Evolutionary conservation across 1,140 invertebrate genomes (phyloP).

Genomic region (Belonocnema kinseyi): DNA sequence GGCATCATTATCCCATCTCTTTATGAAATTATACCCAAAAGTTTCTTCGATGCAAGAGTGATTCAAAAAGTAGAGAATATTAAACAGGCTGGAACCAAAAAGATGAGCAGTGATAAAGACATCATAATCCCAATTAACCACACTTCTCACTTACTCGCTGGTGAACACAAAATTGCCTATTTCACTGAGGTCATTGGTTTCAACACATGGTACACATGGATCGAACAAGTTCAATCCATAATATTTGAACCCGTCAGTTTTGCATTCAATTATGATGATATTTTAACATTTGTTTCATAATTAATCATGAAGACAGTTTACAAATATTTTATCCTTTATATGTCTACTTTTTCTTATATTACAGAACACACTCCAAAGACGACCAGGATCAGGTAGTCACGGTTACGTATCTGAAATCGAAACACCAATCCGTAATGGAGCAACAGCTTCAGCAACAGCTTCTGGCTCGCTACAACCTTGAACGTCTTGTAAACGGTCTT

Average conservation of each 20-base stretch:
- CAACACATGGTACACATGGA: constrained; percentile 82
- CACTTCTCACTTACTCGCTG: constrained; percentile 74
- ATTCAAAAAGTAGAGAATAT: constrained; percentile 72
- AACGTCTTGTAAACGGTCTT: constrained; percentile 70
- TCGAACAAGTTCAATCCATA: constrained; percentile 78
- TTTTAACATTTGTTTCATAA: constrained; percentile 70
- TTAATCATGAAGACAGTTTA: no score
- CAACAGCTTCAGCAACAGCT: constrained; percentile 74
- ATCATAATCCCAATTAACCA: constrained; percentile 75
- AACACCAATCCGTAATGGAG: constrained; percentile 55
- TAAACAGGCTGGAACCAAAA: constrained; percentile 53
- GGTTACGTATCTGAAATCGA: constrained; percentile 55
- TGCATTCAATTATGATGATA: constrained; percentile 76
- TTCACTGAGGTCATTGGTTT: constrained; percentile 85
- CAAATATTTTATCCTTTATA: no score
- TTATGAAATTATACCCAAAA: constrained; percentile 75
- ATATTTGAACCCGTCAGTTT: constrained; percentile 51
- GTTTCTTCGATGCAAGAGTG: constrained; percentile 72
- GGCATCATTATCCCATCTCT: constrained; percentile 72
- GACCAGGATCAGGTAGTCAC: constrained; percentile 76
- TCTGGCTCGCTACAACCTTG: constrained; percentile 71
- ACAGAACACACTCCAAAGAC: constrained; percentile 69
- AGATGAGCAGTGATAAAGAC: constrained; percentile 45
- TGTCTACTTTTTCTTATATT: constrained; percentile 69
- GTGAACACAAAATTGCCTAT: constrained; percentile 80